Base-by-base conservation (phyloP, 2,797 vertebrate species). In the Sebastes glaucus region DNA sequence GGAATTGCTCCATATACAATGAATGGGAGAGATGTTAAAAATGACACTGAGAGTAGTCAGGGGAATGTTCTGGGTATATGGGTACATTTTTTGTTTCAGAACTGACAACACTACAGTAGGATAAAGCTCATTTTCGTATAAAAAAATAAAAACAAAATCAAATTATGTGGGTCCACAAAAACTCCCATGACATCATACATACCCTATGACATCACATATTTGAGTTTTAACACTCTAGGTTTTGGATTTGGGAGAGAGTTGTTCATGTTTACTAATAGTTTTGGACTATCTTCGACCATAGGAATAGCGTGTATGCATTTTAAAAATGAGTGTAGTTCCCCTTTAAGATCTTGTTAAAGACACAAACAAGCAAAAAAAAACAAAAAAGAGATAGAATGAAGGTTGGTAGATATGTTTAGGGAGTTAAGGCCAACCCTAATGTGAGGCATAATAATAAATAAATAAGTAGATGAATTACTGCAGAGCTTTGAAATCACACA, bases 401-500 rank as follows among this genome's bases (percentile, higher is more conserved):
- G 30, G 71, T 13, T 56, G n/a, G 2, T 28, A 62, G 35, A 56
- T 18, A 10, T 33, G 18, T 13, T 27, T 62, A 62, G 25, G 27
- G 33, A 42, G 18, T 80, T 46, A 23, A 11, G 4, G 28, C 38
- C 49, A 28, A 83, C 8, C 9, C 28, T 33, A 62, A 71, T 52
- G 5, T 6, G 69, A 9, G 11, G 23, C 5, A 63, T 61, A 28
- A 76, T 74, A 63, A 82, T 76, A 72, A 83, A 81, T 79, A 73
- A 80, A 71, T 71, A 66, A 71, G 25, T 59, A 79, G 72, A 78
- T 61, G 61, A 83, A 71, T 74, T 49, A 60, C 55, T 66, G 60
- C 14, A 78, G 53, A 57, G 69, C 72, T 89, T 87, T 84, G 52
- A 80, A 87, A 87, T 61, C 49, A 75, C 33, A 83, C 65, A 33